Percentiles rank a stretch among this genome's conserved stretches.
These are phyloP conservation scores for Fistularia tabacaria DNA, from an alignment of 2,797 vertebrate species.

Conservation along the genomic window DNA sequence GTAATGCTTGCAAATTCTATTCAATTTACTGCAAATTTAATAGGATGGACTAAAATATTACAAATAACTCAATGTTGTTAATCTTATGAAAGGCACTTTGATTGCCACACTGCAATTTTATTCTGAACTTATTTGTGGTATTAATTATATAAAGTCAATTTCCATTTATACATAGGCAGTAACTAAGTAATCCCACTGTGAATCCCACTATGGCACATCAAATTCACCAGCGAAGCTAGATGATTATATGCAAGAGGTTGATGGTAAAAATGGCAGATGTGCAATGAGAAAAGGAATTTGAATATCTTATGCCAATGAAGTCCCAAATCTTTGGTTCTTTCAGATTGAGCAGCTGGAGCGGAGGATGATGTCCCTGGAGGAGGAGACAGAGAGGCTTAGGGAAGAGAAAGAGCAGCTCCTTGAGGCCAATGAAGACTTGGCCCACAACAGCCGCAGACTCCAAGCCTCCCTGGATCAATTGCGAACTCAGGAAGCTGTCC, in stretches of 20 bases:
- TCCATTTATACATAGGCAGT: too few relatives aligned
- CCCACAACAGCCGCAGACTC: constrained; percentile 70
- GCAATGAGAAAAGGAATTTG: background rate
- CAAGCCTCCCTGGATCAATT: constrained; percentile 72
- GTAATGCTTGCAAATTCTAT: too few relatives aligned
- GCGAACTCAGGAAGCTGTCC: constrained; percentile 61
- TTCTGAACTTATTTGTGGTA: too few relatives aligned
- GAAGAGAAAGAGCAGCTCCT: constrained; percentile 74
- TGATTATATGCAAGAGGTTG: background rate
- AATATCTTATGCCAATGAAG: constrained; percentile 23
- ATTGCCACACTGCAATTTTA: too few relatives aligned
- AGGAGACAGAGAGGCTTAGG: constrained; percentile 68
- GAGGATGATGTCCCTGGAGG: constrained; percentile 72
- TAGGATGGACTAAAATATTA: too few relatives aligned
- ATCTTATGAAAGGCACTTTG: too few relatives aligned
- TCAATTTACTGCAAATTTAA: too few relatives aligned
- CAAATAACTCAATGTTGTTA: too few relatives aligned
- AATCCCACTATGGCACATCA: background rate
- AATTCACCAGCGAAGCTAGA: constrained; percentile 3
- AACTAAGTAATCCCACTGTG: too few relatives aligned
- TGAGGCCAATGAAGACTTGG: constrained; percentile 75
- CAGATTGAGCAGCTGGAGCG: constrained; percentile 74
- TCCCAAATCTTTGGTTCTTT: constrained; percentile 38
- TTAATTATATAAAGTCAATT: too few relatives aligned
- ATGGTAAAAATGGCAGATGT: constrained; percentile 13